A percentile compares a stretch with the other conserved stretches of the same genome.
Evolutionary conservation across 2,888 invertebrate genomes (phyloP).

Genomic region (Ochropleura plecta): DNA sequence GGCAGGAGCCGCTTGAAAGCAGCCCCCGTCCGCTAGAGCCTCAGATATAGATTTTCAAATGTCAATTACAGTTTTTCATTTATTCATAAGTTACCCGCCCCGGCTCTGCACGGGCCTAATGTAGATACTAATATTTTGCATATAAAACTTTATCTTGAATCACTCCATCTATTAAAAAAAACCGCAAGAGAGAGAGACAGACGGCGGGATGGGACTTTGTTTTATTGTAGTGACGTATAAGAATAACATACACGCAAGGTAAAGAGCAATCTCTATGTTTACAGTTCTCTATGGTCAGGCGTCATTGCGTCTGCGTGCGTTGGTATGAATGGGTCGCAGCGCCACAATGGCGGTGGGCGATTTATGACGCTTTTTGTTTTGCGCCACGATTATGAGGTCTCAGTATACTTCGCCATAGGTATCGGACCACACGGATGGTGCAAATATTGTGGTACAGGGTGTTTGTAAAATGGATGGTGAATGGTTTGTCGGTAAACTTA

Average conservation of each 20-base stretch:
- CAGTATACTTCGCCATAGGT: conserved; percentile 69
- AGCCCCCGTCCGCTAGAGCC: too few species aligned
- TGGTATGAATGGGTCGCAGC: conserved; percentile 71
- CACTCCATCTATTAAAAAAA: too few species aligned
- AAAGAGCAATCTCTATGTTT: not conserved
- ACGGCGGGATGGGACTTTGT: too few species aligned
- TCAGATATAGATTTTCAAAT: too few species aligned
- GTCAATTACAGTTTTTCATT: too few species aligned
- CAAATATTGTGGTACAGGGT: conserved; percentile 75
- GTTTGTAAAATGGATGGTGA: conserved; percentile 29
- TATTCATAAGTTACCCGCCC: too few species aligned
- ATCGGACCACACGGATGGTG: conserved; percentile 83
- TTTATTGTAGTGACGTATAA: too few species aligned
- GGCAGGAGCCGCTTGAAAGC: too few species aligned
- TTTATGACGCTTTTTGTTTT: conserved; percentile 87
- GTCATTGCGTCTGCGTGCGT: conserved; percentile 73
- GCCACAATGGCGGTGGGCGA: conserved; percentile 77
- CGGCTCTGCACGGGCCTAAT: too few species aligned
- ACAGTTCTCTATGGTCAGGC: conserved; percentile 43
- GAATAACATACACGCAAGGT: not conserved
- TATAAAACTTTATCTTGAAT: too few species aligned
- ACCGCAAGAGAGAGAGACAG: too few species aligned
- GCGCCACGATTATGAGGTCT: conserved; percentile 75
- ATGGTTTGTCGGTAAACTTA: not conserved
- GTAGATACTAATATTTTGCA: too few species aligned